These are phyloP conservation scores for Watsonalla cultraria DNA, from an alignment of 2,888 invertebrate genomes.

Conservation along the genomic window DNA sequence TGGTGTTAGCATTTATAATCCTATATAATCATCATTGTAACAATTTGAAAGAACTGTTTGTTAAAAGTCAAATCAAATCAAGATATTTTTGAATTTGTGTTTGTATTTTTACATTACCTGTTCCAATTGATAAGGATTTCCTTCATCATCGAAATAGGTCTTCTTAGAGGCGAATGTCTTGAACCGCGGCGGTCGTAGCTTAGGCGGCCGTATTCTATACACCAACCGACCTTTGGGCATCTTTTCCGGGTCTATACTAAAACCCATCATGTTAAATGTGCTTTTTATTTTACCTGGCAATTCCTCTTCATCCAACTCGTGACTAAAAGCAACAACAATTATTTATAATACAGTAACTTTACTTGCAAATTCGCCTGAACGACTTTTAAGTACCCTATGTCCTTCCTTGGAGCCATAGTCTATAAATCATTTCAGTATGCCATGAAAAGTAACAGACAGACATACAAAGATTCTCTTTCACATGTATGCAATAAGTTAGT, in stretches of 20 bases:
- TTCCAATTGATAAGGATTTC: slow-evolving; percentile 66
- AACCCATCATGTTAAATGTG: slow-evolving; percentile 83
- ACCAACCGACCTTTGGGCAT: slow-evolving; percentile 78
- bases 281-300: slow-evolving; percentile 77
- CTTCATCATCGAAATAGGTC: slow-evolving; percentile 83
- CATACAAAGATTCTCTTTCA: too few species aligned
- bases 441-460: too few species aligned
- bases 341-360: slow-evolving; percentile 7
- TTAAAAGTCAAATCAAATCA: too few species aligned
- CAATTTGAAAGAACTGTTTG: not conserved
- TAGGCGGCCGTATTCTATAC: slow-evolving; percentile 80
- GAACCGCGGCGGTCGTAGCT: slow-evolving; percentile 70
- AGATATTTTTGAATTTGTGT: not conserved
- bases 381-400: too few species aligned
- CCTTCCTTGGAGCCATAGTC: too few species aligned
- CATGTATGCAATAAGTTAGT: too few species aligned
- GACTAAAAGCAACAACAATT: slow-evolving; percentile 51
- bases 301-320: slow-evolving; percentile 74
- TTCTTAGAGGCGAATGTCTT: slow-evolving; percentile 65
- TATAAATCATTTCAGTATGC: too few species aligned
- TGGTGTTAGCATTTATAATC: not conserved
- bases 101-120: slow-evolving; percentile 32
- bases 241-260: slow-evolving; percentile 47
- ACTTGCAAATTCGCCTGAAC: too few species aligned
- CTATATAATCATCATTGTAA: not conserved